Evolutionary conservation across 2,888 invertebrate genomes (phyloP).

Genomic region (Synergus gifuensis): DNA sequence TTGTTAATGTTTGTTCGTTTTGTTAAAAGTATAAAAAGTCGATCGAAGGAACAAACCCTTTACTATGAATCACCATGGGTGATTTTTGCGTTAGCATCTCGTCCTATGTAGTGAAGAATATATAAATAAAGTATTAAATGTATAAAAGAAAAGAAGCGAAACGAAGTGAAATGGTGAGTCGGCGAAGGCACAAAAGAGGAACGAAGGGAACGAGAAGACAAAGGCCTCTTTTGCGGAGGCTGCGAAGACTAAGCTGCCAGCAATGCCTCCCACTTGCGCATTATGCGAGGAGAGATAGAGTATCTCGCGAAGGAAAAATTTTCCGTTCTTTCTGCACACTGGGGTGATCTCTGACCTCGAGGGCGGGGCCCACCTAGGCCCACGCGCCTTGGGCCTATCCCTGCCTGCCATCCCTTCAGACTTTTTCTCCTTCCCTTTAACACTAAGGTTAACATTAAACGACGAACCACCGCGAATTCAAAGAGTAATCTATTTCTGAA

Average conservation of each 20-base stretch:
- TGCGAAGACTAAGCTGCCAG: slow-evolving; percentile 44
- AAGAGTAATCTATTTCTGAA: not conserved
- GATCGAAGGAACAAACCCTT: slow-evolving; percentile 13
- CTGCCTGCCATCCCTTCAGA: slow-evolving; percentile 36
- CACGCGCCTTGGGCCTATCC: slow-evolving; percentile 58
- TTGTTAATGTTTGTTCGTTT: not conserved
- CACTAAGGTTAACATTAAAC: not conserved
- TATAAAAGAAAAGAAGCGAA: slow-evolving; percentile 15
- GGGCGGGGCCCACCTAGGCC: slow-evolving; percentile 65
- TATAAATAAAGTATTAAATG: not conserved
- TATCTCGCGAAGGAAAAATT: slow-evolving; percentile 66
- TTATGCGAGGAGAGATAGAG: slow-evolving; percentile 66
- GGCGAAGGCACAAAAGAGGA: slow-evolving; percentile 53
- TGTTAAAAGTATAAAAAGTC: slow-evolving; percentile 12
- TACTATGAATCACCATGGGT: slow-evolving; percentile 7
- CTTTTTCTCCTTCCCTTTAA: not conserved
- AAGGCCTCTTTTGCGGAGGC: slow-evolving; percentile 61
- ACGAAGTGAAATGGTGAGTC: slow-evolving; percentile 19
- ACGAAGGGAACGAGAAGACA: slow-evolving; percentile 52
- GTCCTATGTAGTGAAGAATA: not conserved
- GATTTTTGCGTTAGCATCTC: slow-evolving; percentile 19
- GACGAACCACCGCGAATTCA: not conserved
- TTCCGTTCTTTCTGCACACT: slow-evolving; percentile 63
- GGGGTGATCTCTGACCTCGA: slow-evolving; percentile 69
- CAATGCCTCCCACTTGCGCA: slow-evolving; percentile 69